A percentile compares a stretch with the other conserved stretches of the same genome.
Evolutionary conservation across 2,888 invertebrate genomes (phyloP).

Genomic region (Eupithecia vulgata): DNA sequence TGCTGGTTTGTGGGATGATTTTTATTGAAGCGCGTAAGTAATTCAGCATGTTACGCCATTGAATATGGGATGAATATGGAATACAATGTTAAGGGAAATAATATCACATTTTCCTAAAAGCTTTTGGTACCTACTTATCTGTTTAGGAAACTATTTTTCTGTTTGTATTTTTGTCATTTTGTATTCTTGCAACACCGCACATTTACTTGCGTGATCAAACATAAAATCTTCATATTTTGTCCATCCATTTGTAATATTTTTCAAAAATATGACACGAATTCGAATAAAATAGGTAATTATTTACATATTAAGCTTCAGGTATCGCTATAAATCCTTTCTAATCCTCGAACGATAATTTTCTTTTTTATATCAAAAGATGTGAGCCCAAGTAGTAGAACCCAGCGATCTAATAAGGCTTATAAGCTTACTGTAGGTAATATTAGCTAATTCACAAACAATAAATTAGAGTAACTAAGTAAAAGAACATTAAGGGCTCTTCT

Average conservation of each 20-base stretch:
- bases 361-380: no score
- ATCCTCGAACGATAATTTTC: no score
- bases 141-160: background rate
- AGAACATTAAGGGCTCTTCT: no score
- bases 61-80: constrained; percentile 1
- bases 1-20: constrained; percentile 39
- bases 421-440: no score
- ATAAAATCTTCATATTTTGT: background rate
- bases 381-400: no score
- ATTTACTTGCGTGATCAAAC: no score
- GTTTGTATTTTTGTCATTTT: no score
- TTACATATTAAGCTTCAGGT: no score
- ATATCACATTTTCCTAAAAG: background rate
- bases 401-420: no score
- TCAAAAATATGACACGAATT: background rate
- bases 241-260: background rate
- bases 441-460: no score
- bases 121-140: background rate
- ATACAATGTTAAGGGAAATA: background rate
- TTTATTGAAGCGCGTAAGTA: constrained; percentile 31
- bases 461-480: no score
- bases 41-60: constrained; percentile 3
- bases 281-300: background rate
- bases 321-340: no score
- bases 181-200: background rate